phyloP scores from a whole-genome alignment of 1,140 invertebrate species.

The Hydropsyche tenuis region DNA sequence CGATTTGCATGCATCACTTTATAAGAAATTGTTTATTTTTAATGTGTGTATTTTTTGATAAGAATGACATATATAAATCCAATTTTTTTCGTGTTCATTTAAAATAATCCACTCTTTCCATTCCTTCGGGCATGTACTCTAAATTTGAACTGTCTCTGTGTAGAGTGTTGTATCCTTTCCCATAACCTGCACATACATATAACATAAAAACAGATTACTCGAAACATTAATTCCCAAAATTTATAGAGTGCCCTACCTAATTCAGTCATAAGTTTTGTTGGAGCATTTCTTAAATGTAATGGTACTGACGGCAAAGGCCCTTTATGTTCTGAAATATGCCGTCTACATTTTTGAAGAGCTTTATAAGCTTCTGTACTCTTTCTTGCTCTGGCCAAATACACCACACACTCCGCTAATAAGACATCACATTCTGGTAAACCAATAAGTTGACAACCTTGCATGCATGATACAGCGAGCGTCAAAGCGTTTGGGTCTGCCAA shows the following conservation, averaged over 20 bases:
- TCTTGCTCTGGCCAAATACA: conserved; percentile 76
- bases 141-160: conserved; percentile 65
- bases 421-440: conserved; percentile 85
- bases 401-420: conserved; percentile 76
- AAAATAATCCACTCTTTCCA: conserved; percentile 66
- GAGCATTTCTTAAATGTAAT: conserved; percentile 79
- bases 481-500: conserved; percentile 64
- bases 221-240: background rate
- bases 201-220: conserved; percentile 16
- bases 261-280: conserved; percentile 79
- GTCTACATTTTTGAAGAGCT: conserved; percentile 70
- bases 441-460: conserved; percentile 80
- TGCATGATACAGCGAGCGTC: conserved; percentile 72
- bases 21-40: conserved; percentile 21
- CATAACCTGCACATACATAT: conserved; percentile 65
- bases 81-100: background rate
- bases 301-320: conserved; percentile 76
- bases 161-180: conserved; percentile 67
- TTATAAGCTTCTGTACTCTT: conserved; percentile 77
- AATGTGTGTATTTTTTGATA: conserved; percentile 29
- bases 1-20: conserved; percentile 19
- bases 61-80: conserved; percentile 27
- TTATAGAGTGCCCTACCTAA: conserved; percentile 60
- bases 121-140: conserved; percentile 72
- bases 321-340: conserved; percentile 66